Evolutionary conservation across 2,113 vertebrate species (phyloP).

Genomic region (Labrus mixtus): DNA sequence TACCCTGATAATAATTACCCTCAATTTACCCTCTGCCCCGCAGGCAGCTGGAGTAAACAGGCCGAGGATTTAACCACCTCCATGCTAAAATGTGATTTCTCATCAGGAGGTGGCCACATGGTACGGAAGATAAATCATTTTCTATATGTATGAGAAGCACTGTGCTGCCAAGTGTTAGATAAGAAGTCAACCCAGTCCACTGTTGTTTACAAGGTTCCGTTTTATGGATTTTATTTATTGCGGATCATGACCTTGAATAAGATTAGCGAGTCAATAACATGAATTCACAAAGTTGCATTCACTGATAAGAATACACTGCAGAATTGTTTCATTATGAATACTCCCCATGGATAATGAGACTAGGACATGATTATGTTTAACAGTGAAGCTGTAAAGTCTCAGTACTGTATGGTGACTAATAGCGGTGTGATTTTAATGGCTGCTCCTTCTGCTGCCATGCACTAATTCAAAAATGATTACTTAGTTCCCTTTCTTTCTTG

Average conservation of each 20-base stretch:
- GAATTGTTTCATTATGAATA: constrained; percentile 63
- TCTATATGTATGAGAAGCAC: constrained; percentile 64
- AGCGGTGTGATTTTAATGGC: constrained; percentile 65
- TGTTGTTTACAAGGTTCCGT: constrained; percentile 69
- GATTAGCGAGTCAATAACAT: constrained; percentile 72
- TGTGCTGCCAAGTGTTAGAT: constrained; percentile 47
- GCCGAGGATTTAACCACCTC: constrained; percentile 61
- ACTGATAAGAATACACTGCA: constrained; percentile 63
- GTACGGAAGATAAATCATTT: constrained; percentile 72
- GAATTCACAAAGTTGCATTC: constrained; percentile 54
- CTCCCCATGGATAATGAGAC: constrained; percentile 66
- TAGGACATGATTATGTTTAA: constrained; percentile 62
- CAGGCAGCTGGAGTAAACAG: constrained; percentile 67
- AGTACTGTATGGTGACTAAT: constrained; percentile 68
- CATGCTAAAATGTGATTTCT: constrained; percentile 66
- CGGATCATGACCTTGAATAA: constrained; percentile 68
- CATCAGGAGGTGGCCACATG: constrained; percentile 71
- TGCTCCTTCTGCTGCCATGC: constrained; percentile 56
- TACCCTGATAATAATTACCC: constrained; percentile 78
- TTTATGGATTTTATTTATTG: constrained; percentile 69
- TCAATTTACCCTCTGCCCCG: constrained; percentile 66
- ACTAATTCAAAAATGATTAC: constrained; percentile 65
- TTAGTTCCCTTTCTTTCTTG: constrained; percentile 39
- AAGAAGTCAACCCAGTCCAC: constrained; percentile 55
- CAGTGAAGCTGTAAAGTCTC: constrained; percentile 59